Evolutionary conservation across 2,888 invertebrate genomes (phyloP), one percentile per base, ranked within the genome.

Genomic region (Meta bourneti): DNA sequence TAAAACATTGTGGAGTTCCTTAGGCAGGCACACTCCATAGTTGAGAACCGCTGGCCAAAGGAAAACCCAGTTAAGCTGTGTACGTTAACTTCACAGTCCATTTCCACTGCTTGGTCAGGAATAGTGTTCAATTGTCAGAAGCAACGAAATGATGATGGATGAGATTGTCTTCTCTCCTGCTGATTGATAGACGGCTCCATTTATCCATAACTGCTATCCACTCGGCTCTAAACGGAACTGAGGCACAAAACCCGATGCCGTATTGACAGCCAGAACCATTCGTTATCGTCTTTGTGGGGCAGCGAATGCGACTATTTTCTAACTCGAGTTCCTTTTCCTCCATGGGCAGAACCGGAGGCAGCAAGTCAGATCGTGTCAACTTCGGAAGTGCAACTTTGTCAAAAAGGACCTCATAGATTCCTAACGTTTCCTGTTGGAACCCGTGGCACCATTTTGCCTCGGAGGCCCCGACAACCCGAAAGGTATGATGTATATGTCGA

Each of bases 401-500:
- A 81, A 69, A 34, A 49, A 34, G 48, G 61, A 13, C 48, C 80
- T 81, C 61, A 81, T 81, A 61, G 80, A 81, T 81, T 48, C 69
- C 48, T 34, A n/a, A 52, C 54, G 51, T 52, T 54, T 51, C 72
- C 49, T 19, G 52, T n/a, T 11, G 61, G 75, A 61, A 48, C 13
- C 54, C 54, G 8, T 6, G 77, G 77, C 49, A 49, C 49, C n/a
- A 77, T 48, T 77, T 51, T 51, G 48, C 77, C 77, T 77, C 16
- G 11, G 52, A 7, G 74, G 79, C 52, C 34, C 4, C 34, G 34
- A 34, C 34, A 34, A 34, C 34, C 34, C 34, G 34, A 78, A 79
- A 86, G 49, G 34, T 80, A 72, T 87, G 87, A 87, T 80, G 80
- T 87, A 79, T 87, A 72, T 74, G 19, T 52, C 88, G 69, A 82